Base-by-base conservation (phyloP, 1,140 invertebrate genomes). In the Eciton burchellii region DNA sequence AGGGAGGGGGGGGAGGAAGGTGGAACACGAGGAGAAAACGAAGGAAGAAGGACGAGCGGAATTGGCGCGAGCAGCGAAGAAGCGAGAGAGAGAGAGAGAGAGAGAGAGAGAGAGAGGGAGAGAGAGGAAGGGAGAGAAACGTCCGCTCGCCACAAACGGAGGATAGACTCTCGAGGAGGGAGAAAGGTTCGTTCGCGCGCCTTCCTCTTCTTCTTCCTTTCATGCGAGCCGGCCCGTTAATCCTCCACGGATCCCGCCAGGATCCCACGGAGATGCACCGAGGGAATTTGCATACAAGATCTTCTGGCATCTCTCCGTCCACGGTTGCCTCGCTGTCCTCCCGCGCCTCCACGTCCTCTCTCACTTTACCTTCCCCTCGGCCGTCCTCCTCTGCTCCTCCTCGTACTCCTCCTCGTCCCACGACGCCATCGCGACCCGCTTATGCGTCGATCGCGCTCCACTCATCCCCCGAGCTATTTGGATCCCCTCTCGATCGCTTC, bases 201-300 rank as follows among this genome's bases (percentile, higher is more conserved):
- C 89, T 90, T 84, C 77, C 62, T 86, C 81, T 84, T 79, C 73
- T n/a, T n/a, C n/a, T 88, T 87, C 84, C 92, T 94, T 94, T 94
- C 93, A 93, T 92, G 91, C 91, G 85, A 91, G 93, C 93, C 93
- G 93, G 93, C 92, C 93, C 92, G 93, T 94, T 93, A 94, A 94
- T 93, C 93, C 93, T 94, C 89, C 87, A 89, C 89, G 91, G 91
- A 94, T 93, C 92, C 92, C 90, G 89, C 85, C 91, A 92, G 92
- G 92, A 93, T 94, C 93, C 93, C 93, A 94, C 92, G 93, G 91
- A 92, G 93, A 93, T 94, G 93, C 93, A 93, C 90, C 91, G 88
- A 91, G 88, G 89, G 92, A 94, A 94, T 94, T 94, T 94, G 93
- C 93, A 94, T 94, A 94, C 93, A 94, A 94, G 93, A 93, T 94